Percentiles rank a stretch among this genome's conserved stretches.
phyloP scores from a whole-genome alignment of 2,888 invertebrate genomes.

The Volucella zonaria region DNA sequence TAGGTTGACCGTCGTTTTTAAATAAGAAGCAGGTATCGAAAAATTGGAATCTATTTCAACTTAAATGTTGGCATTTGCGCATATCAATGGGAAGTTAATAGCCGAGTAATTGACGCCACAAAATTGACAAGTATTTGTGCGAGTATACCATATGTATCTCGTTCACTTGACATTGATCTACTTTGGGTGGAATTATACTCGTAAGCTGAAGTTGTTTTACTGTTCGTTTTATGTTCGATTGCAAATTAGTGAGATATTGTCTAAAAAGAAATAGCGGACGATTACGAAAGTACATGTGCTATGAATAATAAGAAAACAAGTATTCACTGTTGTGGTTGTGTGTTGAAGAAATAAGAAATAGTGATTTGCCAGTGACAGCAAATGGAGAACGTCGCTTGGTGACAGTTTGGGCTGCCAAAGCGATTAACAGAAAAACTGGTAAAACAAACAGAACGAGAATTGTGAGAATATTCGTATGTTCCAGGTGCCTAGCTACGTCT shows the following conservation, averaged over 20 bases:
- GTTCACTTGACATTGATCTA: conserved; percentile 51
- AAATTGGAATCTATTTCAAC: conserved; percentile 15
- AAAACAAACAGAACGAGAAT: conserved; percentile 55
- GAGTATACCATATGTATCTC: not conserved
- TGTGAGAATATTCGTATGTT: conserved; percentile 1
- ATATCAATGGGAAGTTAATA: conserved; percentile 37
- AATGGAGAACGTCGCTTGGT: conserved; percentile 3
- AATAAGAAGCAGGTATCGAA: not conserved
- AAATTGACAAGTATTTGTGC: conserved; percentile 18
- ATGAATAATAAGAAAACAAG: conserved; percentile 50
- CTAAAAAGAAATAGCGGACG: conserved; percentile 38
- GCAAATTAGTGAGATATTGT: conserved; percentile 50
- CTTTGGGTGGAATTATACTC: conserved; percentile 8
- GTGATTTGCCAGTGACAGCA: conserved; percentile 12
- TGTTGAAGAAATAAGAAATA: conserved; percentile 44
- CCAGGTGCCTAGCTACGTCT: too few species aligned
- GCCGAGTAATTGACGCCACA: conserved; percentile 35
- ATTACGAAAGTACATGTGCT: conserved; percentile 51
- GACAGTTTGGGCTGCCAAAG: conserved; percentile 17
- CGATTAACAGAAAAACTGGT: conserved; percentile 37
- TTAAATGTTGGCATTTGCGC: conserved; percentile 24
- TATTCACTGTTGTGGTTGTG: not conserved
- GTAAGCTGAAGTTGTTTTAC: not conserved
- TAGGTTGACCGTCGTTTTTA: not conserved
- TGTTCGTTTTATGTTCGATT: conserved; percentile 17